Percentiles rank a stretch among this genome's conserved stretches.
Evolutionary conservation across 2,113 vertebrate genomes (phyloP).

Genomic region (Lichenostomus cassidix): DNA sequence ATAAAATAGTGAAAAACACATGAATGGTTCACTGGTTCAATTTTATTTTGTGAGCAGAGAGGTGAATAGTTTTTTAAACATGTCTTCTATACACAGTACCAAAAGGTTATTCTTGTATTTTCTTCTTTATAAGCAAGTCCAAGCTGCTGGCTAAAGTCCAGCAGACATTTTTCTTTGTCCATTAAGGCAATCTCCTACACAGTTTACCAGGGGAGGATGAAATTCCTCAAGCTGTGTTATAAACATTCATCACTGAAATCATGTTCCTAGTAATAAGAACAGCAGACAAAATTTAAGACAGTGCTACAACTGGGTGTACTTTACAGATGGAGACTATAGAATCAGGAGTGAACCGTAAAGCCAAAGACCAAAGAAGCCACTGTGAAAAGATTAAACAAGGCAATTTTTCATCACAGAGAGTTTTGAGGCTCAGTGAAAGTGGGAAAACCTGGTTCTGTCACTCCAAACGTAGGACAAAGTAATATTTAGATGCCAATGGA

Average conservation of each 20-base stretch:
- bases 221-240: constrained; percentile 71
- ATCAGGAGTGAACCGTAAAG: constrained; percentile 6
- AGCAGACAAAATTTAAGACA: constrained; percentile 56
- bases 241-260: constrained; percentile 70
- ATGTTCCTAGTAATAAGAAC: constrained; percentile 30
- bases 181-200: constrained; percentile 68
- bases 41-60: neutral
- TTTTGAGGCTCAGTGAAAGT: neutral
- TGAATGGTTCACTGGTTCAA: neutral
- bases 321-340: neutral
- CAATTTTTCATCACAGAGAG: neutral
- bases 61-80: neutral
- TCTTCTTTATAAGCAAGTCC: constrained; percentile 47
- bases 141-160: constrained; percentile 66
- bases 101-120: neutral
- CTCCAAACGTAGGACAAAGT: neutral
- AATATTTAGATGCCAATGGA: neutral
- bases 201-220: constrained; percentile 68
- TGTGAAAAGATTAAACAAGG: constrained; percentile 1
- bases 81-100: constrained; percentile 5
- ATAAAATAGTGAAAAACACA: neutral
- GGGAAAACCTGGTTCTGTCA: neutral
- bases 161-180: constrained; percentile 60
- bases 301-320: neutral
- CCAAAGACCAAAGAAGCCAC: constrained; percentile 19